Evolutionary conservation across 1,140 invertebrate genomes (phyloP).

Genomic region (Geopemphigus sp.): DNA sequence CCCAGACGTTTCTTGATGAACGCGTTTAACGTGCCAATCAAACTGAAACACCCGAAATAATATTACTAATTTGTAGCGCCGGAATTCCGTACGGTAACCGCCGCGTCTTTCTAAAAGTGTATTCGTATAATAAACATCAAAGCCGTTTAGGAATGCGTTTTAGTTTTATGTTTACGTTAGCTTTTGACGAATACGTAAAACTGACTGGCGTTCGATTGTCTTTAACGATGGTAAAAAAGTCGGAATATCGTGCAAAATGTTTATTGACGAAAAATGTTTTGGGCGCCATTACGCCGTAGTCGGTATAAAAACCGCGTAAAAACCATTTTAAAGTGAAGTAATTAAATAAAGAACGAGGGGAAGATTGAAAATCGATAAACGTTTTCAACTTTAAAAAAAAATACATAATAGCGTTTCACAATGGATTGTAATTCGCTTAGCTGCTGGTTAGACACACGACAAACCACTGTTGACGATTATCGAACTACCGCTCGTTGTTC

Average conservation of each 20-base stretch:
- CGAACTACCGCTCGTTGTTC: neutral
- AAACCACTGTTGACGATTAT: neutral
- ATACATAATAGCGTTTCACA: constrained; percentile 21
- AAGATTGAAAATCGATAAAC: neutral
- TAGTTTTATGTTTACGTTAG: too few species aligned
- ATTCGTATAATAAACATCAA: too few species aligned
- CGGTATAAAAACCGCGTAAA: too few species aligned
- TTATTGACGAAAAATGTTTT: too few species aligned
- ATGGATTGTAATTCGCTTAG: neutral
- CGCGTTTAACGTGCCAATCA: constrained; percentile 20
- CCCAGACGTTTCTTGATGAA: constrained; percentile 15
- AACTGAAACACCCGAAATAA: neutral
- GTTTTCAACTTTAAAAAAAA: neutral
- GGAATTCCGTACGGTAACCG: too few species aligned
- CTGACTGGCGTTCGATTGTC: too few species aligned
- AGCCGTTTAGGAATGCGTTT: too few species aligned
- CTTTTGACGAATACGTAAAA: too few species aligned
- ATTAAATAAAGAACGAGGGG: neutral
- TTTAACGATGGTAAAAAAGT: too few species aligned
- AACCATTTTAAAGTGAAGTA: neutral
- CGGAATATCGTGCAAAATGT: too few species aligned
- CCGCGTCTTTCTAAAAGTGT: too few species aligned
- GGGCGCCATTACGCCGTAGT: too few species aligned
- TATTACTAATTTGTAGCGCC: neutral
- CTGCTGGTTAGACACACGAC: neutral